Evolutionary conservation across 2,888 invertebrate species (phyloP).

Genomic region (Caenorhabditis virilis): DNA sequence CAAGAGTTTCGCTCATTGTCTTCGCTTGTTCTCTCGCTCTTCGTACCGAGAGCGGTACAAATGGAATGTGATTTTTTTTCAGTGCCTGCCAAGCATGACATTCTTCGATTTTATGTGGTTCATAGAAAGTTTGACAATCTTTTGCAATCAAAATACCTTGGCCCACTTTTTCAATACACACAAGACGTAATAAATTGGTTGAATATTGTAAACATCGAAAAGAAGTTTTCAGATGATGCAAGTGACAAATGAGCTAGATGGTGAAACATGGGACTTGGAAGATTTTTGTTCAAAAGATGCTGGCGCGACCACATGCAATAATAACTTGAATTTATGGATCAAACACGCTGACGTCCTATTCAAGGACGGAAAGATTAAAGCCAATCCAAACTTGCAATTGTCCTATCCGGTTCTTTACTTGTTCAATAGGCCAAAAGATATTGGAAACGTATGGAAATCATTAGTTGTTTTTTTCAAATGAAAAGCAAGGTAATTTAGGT

Average conservation of each 20-base stretch:
- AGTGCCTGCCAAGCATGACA: conserved; percentile 59
- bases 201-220: neutral
- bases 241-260: conserved; percentile 54
- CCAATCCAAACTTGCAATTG: conserved; percentile 67
- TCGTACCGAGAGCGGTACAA: too few relatives aligned
- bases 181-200: conserved; percentile 50
- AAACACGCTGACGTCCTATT: conserved; percentile 67
- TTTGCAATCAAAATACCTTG: conserved; percentile 57
- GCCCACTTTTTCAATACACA: conserved; percentile 61
- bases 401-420: conserved; percentile 68
- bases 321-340: conserved; percentile 66
- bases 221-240: conserved; percentile 40
- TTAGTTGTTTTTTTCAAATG: neutral
- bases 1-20: too few relatives aligned
- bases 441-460: conserved; percentile 59
- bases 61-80: conserved; percentile 32
- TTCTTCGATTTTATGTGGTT: conserved; percentile 67
- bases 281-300: conserved; percentile 63
- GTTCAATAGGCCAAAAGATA: conserved; percentile 67
- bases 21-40: too few relatives aligned
- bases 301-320: conserved; percentile 54
- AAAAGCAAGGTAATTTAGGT: conserved; percentile 39
- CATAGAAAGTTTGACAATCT: conserved; percentile 64
- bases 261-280: conserved; percentile 56
- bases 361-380: conserved; percentile 58